Base-by-base conservation (phyloP, 2,113 vertebrate genomes). In the Scatophagus argus region DNA sequence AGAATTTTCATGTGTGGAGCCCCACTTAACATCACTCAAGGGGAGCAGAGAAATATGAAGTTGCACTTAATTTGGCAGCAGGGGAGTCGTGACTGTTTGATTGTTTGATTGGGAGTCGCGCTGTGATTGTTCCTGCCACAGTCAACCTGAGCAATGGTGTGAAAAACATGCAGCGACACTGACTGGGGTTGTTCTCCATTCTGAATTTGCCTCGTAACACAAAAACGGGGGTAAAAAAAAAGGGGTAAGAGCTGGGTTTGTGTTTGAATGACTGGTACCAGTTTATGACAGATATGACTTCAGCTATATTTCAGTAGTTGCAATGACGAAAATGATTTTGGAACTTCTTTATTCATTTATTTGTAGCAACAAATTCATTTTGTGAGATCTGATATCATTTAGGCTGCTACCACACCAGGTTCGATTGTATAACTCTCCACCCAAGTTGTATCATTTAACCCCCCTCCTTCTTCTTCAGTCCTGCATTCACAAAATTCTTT, bases 31-130 rank as follows among this genome's bases (percentile, higher is more conserved):
- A 81, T 84, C 64, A 70, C 86, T 63, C 21, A 10, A 6, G 84
- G 72, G 69, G 63, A 39, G 62, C 19, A 47, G 49, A 54, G n/a
- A 58, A 85, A 83, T 75, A 89, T 34, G 36, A 60, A 66, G 61
- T 82, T 79, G 76, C 85, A 83, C 87, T 91, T 88, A 85, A 87
- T 77, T 74, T 59, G 63, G 65, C 78, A 72, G 58, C 19, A 5
- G 71, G 74, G 58, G 63, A 49, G 51, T 46, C n/a, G 19, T 52
- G 43, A 69, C 78, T 66, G 67, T 61, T n/a, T n/a, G n/a, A 65
- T 73, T 41, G 74, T 81, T 61, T 78, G 61, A n/a, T n/a, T n/a
- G n/a, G n/a, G n/a, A n/a, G n/a, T n/a, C n/a, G n/a, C n/a, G 51
- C 46, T 81, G 82, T 86, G 74, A 44, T 81, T 74, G 66, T 85